phyloP scores from a whole-genome alignment of 2,888 invertebrate genomes.

The Argyresthia goedartella region DNA sequence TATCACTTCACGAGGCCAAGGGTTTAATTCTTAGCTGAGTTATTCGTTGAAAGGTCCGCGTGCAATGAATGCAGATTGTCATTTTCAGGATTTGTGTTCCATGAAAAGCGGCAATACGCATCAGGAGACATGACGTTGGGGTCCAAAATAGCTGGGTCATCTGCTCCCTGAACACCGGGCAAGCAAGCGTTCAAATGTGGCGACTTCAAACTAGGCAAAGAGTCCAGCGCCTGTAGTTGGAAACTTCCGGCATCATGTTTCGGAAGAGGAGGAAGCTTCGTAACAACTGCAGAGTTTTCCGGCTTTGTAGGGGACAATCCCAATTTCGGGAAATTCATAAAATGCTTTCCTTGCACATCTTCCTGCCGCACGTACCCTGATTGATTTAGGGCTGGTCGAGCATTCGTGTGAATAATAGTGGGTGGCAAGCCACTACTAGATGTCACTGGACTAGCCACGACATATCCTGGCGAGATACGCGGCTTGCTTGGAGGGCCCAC shows the following conservation, averaged over 20 bases:
- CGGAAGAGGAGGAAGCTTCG: conserved; percentile 42
- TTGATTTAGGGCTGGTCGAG: conserved; percentile 26
- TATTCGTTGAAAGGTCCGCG: conserved; percentile 41
- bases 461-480: background rate
- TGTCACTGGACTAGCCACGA: conserved; percentile 1
- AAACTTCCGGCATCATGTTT: conserved; percentile 55
- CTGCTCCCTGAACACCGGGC: conserved; percentile 38
- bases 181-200: conserved; percentile 49
- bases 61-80: conserved; percentile 58
- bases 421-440: background rate
- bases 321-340: conserved; percentile 40
- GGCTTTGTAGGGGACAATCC: conserved; percentile 40
- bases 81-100: conserved; percentile 60
- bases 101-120: conserved; percentile 63
- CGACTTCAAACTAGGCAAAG: conserved; percentile 53
- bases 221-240: conserved; percentile 53
- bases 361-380: conserved; percentile 55
- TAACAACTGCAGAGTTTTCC: conserved; percentile 59
- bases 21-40: conserved; percentile 45
- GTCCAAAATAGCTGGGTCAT: conserved; percentile 54
- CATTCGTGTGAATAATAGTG: conserved; percentile 11
- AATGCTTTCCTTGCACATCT: conserved; percentile 40
- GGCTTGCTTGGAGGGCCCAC: conserved; percentile 32
- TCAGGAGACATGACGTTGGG: conserved; percentile 58
- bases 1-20: conserved; percentile 28